These are phyloP conservation scores for Drosophila ironensis DNA, from an alignment of 1,140 invertebrate species.

Conservation along the genomic window DNA sequence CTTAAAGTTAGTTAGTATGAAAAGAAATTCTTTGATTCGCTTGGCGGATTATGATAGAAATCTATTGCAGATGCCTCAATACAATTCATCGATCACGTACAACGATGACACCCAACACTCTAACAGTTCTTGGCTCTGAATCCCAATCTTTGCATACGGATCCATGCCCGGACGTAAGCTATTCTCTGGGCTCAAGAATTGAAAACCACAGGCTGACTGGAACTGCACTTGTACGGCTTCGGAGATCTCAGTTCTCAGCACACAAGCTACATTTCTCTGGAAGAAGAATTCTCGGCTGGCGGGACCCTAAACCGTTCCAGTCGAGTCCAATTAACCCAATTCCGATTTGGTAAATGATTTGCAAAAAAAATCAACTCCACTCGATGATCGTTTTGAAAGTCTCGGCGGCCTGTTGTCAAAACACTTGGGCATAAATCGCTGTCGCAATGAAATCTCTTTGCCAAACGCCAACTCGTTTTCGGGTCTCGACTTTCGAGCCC, in stretches of 20 bases:
- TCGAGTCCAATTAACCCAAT: slow-evolving; percentile 68
- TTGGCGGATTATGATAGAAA: background rate
- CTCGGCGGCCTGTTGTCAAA: slow-evolving; percentile 43
- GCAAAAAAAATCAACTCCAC: slow-evolving; percentile 39
- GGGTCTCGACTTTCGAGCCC: slow-evolving; percentile 41
- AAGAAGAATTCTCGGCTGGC: slow-evolving; percentile 1
- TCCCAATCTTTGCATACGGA: slow-evolving; percentile 5
- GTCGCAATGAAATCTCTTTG: slow-evolving; percentile 49
- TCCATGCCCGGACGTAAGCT: too few species aligned
- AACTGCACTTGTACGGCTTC: slow-evolving; percentile 51
- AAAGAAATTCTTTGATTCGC: slow-evolving; percentile 26
- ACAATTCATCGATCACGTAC: slow-evolving; percentile 12
- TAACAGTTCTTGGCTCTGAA: background rate
- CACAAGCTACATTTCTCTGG: slow-evolving; percentile 9
- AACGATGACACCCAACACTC: slow-evolving; percentile 23
- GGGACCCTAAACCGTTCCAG: slow-evolving; percentile 34
- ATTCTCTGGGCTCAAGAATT: slow-evolving; percentile 42
- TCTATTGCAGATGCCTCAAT: background rate
- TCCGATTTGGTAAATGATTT: slow-evolving; percentile 50
- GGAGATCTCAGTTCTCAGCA: slow-evolving; percentile 2
- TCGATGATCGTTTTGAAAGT: slow-evolving; percentile 48
- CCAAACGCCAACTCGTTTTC: slow-evolving; percentile 42
- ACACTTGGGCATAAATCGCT: slow-evolving; percentile 63
- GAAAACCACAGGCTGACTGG: slow-evolving; percentile 12
- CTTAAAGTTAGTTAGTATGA: background rate